Percentiles rank a stretch among this genome's conserved stretches.
Conservation (phyloP, 1,140 invertebrate species). For the Bombus confusus region DNA sequence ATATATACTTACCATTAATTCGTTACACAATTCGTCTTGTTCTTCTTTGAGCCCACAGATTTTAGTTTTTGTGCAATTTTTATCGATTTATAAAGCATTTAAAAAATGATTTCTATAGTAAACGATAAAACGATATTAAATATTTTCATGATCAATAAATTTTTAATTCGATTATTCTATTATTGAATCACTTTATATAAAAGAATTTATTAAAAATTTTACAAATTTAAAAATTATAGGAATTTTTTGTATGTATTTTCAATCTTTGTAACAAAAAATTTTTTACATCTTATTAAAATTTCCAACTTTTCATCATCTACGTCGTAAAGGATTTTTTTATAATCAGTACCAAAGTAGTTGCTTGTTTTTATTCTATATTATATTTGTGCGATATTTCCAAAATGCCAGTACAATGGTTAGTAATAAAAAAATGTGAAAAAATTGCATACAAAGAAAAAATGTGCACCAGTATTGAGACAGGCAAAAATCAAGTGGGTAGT, state of each 20-base stretch:
- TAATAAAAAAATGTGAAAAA: slow-evolving; percentile 71
- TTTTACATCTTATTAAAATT: background rate
- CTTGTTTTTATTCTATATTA: slow-evolving; percentile 65
- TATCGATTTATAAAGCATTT: slow-evolving; percentile 5
- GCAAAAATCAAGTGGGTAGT: slow-evolving; percentile 53
- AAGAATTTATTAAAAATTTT: background rate
- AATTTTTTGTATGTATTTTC: background rate
- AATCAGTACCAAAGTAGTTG: slow-evolving; percentile 40
- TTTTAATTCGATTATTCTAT: background rate
- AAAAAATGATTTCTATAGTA: background rate
- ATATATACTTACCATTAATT: background rate
- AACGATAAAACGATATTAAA: background rate
- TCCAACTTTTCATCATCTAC: background rate
- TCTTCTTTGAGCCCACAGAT: background rate
- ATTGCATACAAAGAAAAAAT: slow-evolving; percentile 74
- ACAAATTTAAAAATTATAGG: background rate
- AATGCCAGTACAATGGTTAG: slow-evolving; percentile 74
- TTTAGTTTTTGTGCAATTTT: background rate
- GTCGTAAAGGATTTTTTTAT: slow-evolving; percentile 6
- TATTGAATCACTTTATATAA: background rate
- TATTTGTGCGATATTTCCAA: slow-evolving; percentile 78
- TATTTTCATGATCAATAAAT: background rate
- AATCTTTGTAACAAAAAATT: background rate
- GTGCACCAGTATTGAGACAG: slow-evolving; percentile 63
- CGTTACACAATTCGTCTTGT: background rate